These are phyloP conservation scores for Drosophila paulistorum DNA, from an alignment of 1,140 invertebrate species.

Conservation along the genomic window DNA sequence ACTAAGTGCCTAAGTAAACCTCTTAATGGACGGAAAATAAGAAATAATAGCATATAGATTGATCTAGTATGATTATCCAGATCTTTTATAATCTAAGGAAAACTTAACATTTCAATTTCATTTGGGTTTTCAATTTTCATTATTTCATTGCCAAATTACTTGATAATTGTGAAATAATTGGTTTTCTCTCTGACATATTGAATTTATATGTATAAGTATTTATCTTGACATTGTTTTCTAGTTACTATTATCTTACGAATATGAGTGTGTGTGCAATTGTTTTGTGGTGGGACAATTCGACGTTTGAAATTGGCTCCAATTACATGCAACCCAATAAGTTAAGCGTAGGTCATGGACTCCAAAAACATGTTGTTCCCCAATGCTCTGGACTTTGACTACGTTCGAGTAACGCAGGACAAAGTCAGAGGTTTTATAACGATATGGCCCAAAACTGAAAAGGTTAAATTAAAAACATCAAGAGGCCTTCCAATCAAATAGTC, in stretches of 20 bases:
- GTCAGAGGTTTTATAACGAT: not conserved
- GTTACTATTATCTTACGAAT: not conserved
- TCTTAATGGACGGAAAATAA: too few species aligned
- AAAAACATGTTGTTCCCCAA: too few species aligned
- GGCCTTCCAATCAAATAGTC: too few species aligned
- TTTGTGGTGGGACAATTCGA: constrained; percentile 66
- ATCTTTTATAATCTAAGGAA: not conserved
- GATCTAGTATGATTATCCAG: not conserved
- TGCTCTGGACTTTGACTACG: not conserved
- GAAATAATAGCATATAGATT: not conserved
- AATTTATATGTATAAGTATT: constrained; percentile 21
- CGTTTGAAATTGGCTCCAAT: constrained; percentile 68
- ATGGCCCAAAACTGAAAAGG: too few species aligned
- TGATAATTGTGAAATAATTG: constrained; percentile 20
- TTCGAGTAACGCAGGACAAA: not conserved
- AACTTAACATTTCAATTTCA: too few species aligned
- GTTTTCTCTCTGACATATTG: not conserved
- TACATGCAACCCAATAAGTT: constrained; percentile 43
- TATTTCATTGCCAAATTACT: constrained; percentile 39
- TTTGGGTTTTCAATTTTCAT: not conserved
- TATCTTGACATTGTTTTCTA: constrained; percentile 21
- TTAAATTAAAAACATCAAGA: too few species aligned
- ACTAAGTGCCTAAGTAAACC: not conserved
- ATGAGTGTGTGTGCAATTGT: constrained; percentile 22
- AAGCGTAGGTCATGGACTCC: not conserved